phyloP scores from a whole-genome alignment of 30 jellyfish, hydroid and myxozoan genomes.

The Morbakka virulenta region DNA sequence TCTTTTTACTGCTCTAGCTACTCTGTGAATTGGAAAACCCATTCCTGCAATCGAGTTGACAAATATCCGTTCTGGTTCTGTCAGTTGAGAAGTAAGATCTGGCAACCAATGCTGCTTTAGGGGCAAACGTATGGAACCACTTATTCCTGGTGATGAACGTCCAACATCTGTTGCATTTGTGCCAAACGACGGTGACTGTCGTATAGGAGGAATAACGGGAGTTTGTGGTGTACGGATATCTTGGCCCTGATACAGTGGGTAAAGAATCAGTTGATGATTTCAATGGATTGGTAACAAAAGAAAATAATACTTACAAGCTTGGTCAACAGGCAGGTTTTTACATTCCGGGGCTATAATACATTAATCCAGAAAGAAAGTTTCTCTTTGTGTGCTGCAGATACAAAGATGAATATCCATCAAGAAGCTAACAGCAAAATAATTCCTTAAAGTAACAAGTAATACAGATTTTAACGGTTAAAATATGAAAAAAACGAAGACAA shows the following conservation, averaged over 20 bases:
- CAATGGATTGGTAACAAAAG: no score
- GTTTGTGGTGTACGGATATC: background rate
- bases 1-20: slow-evolving; percentile 79
- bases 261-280: no score
- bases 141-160: background rate
- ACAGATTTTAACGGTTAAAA: no score
- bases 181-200: background rate
- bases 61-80: slow-evolving; percentile 49
- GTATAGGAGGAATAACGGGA: background rate
- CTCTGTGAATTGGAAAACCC: slow-evolving; percentile 84
- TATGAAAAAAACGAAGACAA: no score
- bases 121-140: background rate
- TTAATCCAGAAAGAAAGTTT: no score
- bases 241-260: background rate
- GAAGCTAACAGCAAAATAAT: no score
- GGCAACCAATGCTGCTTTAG: slow-evolving; percentile 48
- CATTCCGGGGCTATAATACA: no score
- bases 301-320: no score
- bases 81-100: slow-evolving; percentile 44
- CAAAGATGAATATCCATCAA: no score
- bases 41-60: slow-evolving; percentile 53
- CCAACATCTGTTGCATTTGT: background rate
- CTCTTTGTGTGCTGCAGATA: no score
- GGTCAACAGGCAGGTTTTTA: no score
- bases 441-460: no score